Percentiles rank a stretch among this genome's conserved stretches.
Evolutionary conservation across 2,888 invertebrate species (phyloP).

Genomic region (Drosophila pegasa): DNA sequence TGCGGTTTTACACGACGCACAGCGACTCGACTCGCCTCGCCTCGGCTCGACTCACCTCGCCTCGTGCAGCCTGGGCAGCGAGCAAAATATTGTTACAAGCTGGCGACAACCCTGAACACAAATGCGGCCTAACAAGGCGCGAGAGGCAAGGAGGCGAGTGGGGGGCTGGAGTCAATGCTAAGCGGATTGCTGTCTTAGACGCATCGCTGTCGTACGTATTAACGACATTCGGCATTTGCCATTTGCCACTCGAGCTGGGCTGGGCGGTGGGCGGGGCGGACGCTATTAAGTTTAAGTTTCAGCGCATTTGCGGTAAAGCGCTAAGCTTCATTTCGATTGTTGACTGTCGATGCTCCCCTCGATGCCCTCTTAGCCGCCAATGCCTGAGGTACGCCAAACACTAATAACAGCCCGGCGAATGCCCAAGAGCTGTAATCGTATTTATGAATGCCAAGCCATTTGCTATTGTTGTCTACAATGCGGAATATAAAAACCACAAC

Average conservation of each 20-base stretch:
- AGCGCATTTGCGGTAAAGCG: conserved; percentile 43
- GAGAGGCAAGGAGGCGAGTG: neutral
- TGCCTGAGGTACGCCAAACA: neutral
- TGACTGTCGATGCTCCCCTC: conserved; percentile 22
- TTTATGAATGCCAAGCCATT: conserved; percentile 8
- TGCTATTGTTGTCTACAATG: neutral
- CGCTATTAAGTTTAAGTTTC: conserved; percentile 30
- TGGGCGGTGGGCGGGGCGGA: neutral
- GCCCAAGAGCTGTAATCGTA: conserved; percentile 12
- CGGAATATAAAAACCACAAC: neutral
- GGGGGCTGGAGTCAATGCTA: conserved; percentile 10
- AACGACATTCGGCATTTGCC: conserved; percentile 39
- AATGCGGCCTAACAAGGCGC: conserved; percentile 35
- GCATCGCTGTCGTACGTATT: conserved; percentile 20
- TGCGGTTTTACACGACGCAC: conserved; percentile 37
- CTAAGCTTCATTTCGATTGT: conserved; percentile 52
- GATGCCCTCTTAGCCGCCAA: neutral
- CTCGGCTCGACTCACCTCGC: conserved; percentile 12
- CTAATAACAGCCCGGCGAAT: conserved; percentile 18
- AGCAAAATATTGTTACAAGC: conserved; percentile 34
- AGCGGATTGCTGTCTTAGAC: conserved; percentile 51
- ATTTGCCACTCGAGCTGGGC: conserved; percentile 30
- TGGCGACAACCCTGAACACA: conserved; percentile 41
- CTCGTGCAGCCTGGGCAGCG: conserved; percentile 20
- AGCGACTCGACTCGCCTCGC: conserved; percentile 7